phyloP scores from a whole-genome alignment of 2,888 invertebrate species.

The Leucania comma region DNA sequence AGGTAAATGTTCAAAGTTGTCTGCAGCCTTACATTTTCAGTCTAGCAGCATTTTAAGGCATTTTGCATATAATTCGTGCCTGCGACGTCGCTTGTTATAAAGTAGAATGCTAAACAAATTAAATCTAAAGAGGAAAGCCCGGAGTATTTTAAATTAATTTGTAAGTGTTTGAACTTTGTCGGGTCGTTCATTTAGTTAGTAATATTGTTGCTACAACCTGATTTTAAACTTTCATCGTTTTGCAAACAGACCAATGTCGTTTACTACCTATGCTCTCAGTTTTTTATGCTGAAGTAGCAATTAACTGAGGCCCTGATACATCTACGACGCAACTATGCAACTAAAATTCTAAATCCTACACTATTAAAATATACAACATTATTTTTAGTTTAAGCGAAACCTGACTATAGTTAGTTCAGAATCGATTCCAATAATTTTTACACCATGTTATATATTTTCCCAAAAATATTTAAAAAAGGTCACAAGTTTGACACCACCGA shows the following conservation, averaged over 20 bases:
- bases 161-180: slow-evolving; percentile 43
- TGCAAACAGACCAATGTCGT: slow-evolving; percentile 12
- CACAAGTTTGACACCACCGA: no score
- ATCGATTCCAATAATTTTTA: no score
- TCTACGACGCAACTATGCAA: no score
- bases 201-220: slow-evolving; percentile 9
- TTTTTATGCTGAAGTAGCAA: not conserved
- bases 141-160: slow-evolving; percentile 52
- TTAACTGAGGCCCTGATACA: no score
- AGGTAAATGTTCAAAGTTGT: slow-evolving; percentile 52
- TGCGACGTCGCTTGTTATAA: slow-evolving; percentile 44
- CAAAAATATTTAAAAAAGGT: no score
- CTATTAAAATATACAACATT: no score
- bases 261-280: not conserved
- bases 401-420: no score
- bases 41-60: slow-evolving; percentile 44
- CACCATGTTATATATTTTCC: no score
- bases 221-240: slow-evolving; percentile 6
- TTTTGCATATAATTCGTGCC: slow-evolving; percentile 48
- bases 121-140: slow-evolving; percentile 30
- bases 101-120: slow-evolving; percentile 55
- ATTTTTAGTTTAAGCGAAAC: no score
- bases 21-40: slow-evolving; percentile 6
- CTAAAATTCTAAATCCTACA: no score
- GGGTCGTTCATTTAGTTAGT: slow-evolving; percentile 18